These are phyloP conservation scores for Odontamblyopus rebecca DNA, from an alignment of 2,797 vertebrate genomes.

Conservation along the genomic window DNA sequence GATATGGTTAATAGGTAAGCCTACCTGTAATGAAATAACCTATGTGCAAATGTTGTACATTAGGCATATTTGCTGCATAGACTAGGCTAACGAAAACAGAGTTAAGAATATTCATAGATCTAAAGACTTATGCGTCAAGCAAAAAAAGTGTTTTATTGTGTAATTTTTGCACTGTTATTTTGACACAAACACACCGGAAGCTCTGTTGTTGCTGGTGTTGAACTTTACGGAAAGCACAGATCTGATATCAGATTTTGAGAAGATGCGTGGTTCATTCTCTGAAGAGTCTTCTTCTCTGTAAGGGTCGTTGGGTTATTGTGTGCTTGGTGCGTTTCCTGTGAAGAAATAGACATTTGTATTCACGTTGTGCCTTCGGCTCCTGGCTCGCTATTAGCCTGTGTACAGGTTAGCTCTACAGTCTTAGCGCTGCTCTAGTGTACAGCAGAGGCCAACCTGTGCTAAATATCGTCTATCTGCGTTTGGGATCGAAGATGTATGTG, in stretches of 20 bases:
- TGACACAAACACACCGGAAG: slow-evolving; percentile 20
- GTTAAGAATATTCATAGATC: not conserved
- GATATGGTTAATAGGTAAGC: not conserved
- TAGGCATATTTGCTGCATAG: too few relatives aligned
- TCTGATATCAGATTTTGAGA: slow-evolving; percentile 17
- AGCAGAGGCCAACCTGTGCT: not conserved
- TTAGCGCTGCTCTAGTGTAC: not conserved
- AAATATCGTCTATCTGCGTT: slow-evolving; percentile 11
- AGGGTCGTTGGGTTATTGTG: not conserved
- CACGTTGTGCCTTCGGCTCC: not conserved
- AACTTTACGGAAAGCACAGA: slow-evolving; percentile 20
- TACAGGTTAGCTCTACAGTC: slow-evolving; percentile 34
- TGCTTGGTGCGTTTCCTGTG: not conserved
- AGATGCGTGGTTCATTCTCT: slow-evolving; percentile 8
- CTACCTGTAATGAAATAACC: not conserved
- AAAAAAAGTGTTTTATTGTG: not conserved
- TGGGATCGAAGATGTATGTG: not conserved
- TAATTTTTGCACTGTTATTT: not conserved
- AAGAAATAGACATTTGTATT: not conserved
- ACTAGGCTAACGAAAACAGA: not conserved
- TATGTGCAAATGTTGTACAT: not conserved
- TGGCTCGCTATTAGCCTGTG: slow-evolving; percentile 15
- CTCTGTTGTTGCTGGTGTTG: not conserved
- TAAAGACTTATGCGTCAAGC: not conserved
- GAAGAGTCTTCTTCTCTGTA: slow-evolving; percentile 11